These are phyloP conservation scores for Ophioderma brevispina DNA, from an alignment of 35 echinoderm and acorn worm species.

Conservation along the genomic window DNA sequence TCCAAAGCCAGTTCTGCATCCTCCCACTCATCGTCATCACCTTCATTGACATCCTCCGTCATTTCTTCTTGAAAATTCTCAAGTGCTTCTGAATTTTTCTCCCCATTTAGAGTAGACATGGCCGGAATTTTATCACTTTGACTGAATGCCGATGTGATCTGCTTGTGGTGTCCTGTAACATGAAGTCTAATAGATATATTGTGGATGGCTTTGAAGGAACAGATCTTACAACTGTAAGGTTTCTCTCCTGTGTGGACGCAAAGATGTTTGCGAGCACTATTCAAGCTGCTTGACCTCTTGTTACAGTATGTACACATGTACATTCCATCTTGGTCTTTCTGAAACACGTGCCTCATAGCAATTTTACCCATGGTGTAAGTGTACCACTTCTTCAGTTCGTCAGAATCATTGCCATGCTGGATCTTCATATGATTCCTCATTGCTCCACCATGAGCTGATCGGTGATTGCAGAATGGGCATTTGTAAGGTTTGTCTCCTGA, in stretches of 20 bases:
- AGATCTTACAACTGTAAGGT: neutral
- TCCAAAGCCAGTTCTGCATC: neutral
- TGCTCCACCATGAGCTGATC: neutral
- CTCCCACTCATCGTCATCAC: neutral
- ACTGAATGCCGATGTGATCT: neutral
- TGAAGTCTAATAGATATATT: neutral
- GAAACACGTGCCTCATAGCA: neutral
- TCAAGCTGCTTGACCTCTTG: neutral
- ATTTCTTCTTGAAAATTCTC: neutral
- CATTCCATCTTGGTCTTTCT: neutral
- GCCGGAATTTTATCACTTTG: neutral
- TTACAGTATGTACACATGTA: slow-evolving; percentile 6
- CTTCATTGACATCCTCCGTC: neutral
- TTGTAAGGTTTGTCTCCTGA: neutral
- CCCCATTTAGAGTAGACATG: neutral
- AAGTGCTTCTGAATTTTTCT: neutral
- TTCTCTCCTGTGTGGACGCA: neutral
- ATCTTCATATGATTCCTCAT: neutral
- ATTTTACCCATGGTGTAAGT: neutral
- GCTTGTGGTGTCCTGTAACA: neutral
- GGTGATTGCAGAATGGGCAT: neutral
- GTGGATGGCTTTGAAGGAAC: neutral
- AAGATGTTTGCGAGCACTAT: neutral
- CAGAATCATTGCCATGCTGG: neutral
- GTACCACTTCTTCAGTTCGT: slow-evolving; percentile 5